phyloP scores from a whole-genome alignment of 1,140 invertebrate species.

The Phenacoccus solenopsis region DNA sequence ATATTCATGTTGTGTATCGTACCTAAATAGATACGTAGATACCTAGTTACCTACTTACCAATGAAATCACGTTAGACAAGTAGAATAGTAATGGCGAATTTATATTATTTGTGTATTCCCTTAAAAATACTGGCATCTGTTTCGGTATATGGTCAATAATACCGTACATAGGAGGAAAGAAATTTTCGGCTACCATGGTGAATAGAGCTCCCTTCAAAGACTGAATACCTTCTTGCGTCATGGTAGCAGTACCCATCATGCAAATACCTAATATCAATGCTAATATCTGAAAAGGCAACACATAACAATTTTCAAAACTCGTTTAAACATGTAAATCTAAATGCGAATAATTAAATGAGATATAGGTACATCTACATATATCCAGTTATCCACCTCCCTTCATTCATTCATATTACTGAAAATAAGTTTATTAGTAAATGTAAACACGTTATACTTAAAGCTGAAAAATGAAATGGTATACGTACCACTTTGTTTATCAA shows the following conservation, averaged over 20 bases:
- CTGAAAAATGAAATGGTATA: slow-evolving; percentile 18
- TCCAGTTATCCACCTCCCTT: too few relatives aligned
- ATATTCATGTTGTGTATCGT: background rate
- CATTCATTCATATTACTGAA: too few relatives aligned
- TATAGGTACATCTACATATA: background rate
- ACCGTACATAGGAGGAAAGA: slow-evolving; percentile 74
- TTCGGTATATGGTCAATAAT: slow-evolving; percentile 63
- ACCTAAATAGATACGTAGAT: background rate
- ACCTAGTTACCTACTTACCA: slow-evolving; percentile 43
- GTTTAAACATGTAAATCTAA: background rate
- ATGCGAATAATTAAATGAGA: background rate
- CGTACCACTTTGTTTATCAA: slow-evolving; percentile 66
- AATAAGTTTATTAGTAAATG: too few relatives aligned
- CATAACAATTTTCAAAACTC: background rate
- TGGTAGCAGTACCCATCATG: slow-evolving; percentile 51
- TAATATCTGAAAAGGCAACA: slow-evolving; percentile 40
- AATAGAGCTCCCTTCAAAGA: slow-evolving; percentile 70
- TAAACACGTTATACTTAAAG: too few relatives aligned
- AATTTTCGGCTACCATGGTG: slow-evolving; percentile 73
- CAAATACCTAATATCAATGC: slow-evolving; percentile 64
- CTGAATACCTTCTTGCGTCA: slow-evolving; percentile 66
- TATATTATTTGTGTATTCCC: slow-evolving; percentile 63
- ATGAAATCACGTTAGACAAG: slow-evolving; percentile 52
- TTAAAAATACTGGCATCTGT: slow-evolving; percentile 58
- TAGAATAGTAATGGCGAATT: slow-evolving; percentile 64